Evolutionary conservation across 2,797 vertebrate species (phyloP), one percentile per base, ranked within the genome.

Genomic region (Leptodactylus fallax): DNA sequence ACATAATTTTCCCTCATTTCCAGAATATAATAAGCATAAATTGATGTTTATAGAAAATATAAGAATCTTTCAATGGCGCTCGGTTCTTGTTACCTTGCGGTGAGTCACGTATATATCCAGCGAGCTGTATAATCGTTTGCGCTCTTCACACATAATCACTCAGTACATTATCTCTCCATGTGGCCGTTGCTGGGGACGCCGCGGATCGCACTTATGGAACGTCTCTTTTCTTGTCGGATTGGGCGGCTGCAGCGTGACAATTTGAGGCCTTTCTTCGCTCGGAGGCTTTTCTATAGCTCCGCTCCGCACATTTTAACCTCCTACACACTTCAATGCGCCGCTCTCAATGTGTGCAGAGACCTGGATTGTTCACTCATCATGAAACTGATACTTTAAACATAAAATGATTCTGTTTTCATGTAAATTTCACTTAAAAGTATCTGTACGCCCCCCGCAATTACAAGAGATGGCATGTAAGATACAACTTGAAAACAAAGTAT

Each of bases 11-110:
- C 36, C 36, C 36, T 36, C 11, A 23, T 47, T 12, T 13, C 10
- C 25, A 7, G 10, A n/a, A 6, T 36, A 69, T 47, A 83, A 83
- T 74, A 21, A n/a, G 21, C n/a, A 12, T 12, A 47, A 76, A 76
- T 25, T 47, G 21, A 21, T 74, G 47, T 84, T 84, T 84, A 60
- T 60, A 76, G 53, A 58, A 83, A 83, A 72, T 55, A 56, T 25
- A 21, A 10, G 27, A 56, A 47, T 16, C 11, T 72, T 17, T 45
- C 16, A 10, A 25, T 60, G 17, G 53, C 3, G 69, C 17, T 56
- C 11, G 7, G 14, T 13, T 53, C 9, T 27, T 69, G 0, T 69
- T 67, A 69, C 11, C 11, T 17, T 6, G 2, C 49, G 16, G 13
- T 47, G 71, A 74, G 27, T 84, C 82, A 81, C 36, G 58, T 76